phyloP scores from a whole-genome alignment of 2,113 vertebrate genomes.

The Chionomys nivalis region DNA sequence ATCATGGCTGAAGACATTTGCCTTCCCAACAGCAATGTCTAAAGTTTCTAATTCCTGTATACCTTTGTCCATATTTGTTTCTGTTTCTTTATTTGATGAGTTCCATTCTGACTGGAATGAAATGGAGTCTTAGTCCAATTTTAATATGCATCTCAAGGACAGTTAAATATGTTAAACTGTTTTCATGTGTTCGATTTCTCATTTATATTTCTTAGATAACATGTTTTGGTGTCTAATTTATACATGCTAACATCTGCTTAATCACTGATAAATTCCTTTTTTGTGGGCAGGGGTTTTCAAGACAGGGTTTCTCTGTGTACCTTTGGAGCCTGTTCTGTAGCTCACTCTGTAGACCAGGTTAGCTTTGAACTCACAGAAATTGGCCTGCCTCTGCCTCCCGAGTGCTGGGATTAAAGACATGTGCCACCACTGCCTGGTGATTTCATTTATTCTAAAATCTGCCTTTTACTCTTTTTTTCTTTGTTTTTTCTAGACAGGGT shows the following conservation, averaged over 20 bases:
- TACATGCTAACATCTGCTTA: neutral
- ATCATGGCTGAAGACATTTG: neutral
- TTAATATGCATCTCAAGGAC: neutral
- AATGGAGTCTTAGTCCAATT: neutral
- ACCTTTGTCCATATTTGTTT: neutral
- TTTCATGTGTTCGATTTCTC: neutral
- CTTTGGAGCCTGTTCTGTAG: too few relatives aligned
- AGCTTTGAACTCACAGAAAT: too few relatives aligned
- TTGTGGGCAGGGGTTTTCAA: too few relatives aligned
- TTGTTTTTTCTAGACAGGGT: neutral
- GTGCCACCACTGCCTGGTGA: neutral
- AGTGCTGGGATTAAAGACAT: too few relatives aligned
- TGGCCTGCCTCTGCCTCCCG: too few relatives aligned
- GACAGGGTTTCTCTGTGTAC: too few relatives aligned
- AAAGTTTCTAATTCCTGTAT: neutral
- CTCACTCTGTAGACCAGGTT: too few relatives aligned
- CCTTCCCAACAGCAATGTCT: neutral
- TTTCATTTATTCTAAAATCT: neutral
- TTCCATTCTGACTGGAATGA: neutral
- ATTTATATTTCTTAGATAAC: neutral
- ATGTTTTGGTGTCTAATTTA: neutral
- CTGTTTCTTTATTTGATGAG: neutral
- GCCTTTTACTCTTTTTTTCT: neutral
- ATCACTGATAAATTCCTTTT: neutral
- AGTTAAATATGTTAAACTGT: neutral